A percentile compares a stretch with the other conserved stretches of the same genome.
These are phyloP conservation scores for Rhabditoides inermis DNA, from an alignment of 2,888 invertebrate species.

Conservation along the genomic window DNA sequence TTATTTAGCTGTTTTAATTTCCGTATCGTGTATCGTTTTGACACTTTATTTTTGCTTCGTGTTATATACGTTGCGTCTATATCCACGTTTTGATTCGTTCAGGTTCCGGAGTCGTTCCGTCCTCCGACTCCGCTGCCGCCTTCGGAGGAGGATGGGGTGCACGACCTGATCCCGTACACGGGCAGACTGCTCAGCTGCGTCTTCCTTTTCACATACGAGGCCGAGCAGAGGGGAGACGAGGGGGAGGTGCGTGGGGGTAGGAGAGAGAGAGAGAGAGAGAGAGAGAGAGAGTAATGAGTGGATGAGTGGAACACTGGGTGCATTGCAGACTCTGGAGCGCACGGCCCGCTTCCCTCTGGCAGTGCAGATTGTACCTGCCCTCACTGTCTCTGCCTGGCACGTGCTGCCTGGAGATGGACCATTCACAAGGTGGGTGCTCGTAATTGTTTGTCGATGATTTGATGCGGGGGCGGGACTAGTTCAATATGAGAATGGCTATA, in stretches of 20 bases:
- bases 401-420: slow-evolving; percentile 42
- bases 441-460: neutral
- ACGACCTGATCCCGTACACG: slow-evolving; percentile 49
- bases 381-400: slow-evolving; percentile 50
- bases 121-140: slow-evolving; percentile 11
- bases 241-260: slow-evolving; percentile 17
- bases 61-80: no score
- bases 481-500: neutral
- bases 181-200: slow-evolving; percentile 44
- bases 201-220: slow-evolving; percentile 41
- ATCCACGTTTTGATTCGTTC: no score
- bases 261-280: neutral
- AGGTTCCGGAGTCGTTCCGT: slow-evolving; percentile 4
- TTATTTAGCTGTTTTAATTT: no score
- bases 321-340: slow-evolving; percentile 30
- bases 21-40: no score
- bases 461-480: no score
- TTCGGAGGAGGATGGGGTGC: slow-evolving; percentile 14
- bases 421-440: slow-evolving; percentile 17
- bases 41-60: no score
- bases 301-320: neutral
- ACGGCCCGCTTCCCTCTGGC: slow-evolving; percentile 39
- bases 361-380: slow-evolving; percentile 46
- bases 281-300: neutral
- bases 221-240: slow-evolving; percentile 32